phyloP scores from a whole-genome alignment of 2,113 vertebrate species.

The Acinonyx jubatus region DNA sequence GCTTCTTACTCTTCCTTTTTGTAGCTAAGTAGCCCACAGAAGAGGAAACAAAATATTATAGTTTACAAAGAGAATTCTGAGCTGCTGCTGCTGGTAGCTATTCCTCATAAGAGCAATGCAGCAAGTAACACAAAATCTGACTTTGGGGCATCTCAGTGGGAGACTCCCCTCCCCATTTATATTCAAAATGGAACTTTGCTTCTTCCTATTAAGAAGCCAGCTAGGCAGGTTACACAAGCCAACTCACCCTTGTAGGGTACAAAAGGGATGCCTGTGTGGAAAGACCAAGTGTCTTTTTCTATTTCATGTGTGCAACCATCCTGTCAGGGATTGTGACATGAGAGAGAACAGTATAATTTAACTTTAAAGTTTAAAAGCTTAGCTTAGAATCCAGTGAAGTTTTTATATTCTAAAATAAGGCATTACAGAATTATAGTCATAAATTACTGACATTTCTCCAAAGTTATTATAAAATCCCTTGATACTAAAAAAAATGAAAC shows the following conservation, averaged over 20 bases:
- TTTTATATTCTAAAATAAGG: background rate
- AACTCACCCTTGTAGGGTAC: background rate
- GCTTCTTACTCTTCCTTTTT: background rate
- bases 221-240: background rate
- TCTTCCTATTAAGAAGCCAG: background rate
- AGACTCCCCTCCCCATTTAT: background rate
- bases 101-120: background rate
- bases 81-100: background rate
- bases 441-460: background rate
- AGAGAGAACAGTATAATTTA: background rate
- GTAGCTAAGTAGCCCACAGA: background rate
- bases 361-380: background rate
- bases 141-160: background rate
- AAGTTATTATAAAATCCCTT: background rate
- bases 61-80: background rate
- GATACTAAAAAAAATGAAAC: background rate
- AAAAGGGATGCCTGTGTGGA: background rate
- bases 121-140: background rate
- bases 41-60: background rate
- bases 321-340: background rate
- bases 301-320: background rate
- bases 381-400: background rate
- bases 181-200: background rate
- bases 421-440: background rate
- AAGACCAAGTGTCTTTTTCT: background rate